Evolutionary conservation across 1,140 invertebrate species (phyloP).

Genomic region (Lithobius niger): DNA sequence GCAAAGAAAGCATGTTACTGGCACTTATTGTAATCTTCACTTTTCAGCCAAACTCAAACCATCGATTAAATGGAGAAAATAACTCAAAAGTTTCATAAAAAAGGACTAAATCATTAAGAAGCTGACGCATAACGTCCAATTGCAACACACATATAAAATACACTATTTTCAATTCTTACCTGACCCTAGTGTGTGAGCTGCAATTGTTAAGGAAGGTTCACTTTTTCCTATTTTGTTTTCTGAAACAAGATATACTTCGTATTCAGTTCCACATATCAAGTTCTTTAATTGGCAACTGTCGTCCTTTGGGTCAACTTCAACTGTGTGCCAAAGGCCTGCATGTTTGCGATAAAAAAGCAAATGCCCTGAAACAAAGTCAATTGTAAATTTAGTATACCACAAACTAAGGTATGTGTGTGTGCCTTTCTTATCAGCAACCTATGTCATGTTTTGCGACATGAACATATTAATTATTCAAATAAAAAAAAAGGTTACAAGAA

Average conservation of each 20-base stretch:
- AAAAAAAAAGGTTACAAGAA: background rate
- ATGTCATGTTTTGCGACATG: no score
- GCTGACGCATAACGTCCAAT: no score
- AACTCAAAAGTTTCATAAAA: no score
- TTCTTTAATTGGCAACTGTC: constrained; percentile 15
- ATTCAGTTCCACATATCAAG: constrained; percentile 28
- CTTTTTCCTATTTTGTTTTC: background rate
- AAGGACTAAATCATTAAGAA: no score
- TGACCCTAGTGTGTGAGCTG: background rate
- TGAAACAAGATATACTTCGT: constrained; percentile 12
- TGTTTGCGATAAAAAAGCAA: constrained; percentile 12
- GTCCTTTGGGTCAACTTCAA: constrained; percentile 15
- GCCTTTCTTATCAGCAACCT: no score
- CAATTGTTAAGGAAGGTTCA: background rate
- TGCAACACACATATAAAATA: no score
- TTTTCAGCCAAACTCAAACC: no score
- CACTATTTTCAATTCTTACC: no score
- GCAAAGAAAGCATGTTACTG: no score
- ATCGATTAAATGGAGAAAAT: no score
- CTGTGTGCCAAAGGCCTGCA: constrained; percentile 17
- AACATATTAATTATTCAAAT: background rate
- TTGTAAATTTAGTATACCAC: background rate
- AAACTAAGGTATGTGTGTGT: background rate
- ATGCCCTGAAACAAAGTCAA: background rate
- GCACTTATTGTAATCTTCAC: no score